Base-by-base conservation (phyloP, 2,797 vertebrate genomes). In the Rhynchonycteris naso region DNA sequence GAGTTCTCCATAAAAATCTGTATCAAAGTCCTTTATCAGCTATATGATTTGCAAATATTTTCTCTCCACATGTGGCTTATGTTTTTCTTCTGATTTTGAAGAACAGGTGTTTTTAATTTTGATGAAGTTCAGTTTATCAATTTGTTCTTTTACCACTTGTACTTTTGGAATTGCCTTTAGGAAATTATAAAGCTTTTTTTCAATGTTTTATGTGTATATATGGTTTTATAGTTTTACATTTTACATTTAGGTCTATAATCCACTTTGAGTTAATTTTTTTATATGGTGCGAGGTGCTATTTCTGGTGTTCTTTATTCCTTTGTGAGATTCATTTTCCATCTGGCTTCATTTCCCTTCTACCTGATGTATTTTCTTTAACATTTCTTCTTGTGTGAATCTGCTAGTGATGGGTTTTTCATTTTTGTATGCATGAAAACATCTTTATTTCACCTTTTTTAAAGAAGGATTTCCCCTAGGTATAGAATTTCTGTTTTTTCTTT, bases 301-400 rank as follows among this genome's bases (percentile, higher is more conserved):
- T 86, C 58, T 95, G 86, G 22, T 78, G 30, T 24, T 93, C 33
- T 52, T 68, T 30, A 19, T 66, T 81, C n/a, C 24, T 65, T 93
- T 71, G 33, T 71, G 24, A 90, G 21, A 66, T 90, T 79, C 35
- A 18, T 93, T 93, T 83, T 79, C 71, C 65, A 74, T 93, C 52
- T 89, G 66, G 52, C 35, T 96, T 92, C 65, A 85, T 84, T 94
- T 92, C 68, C 52, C 19, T 85, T 56, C 56, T 90, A 38, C 26
- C 47, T 61, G 38, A 88, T 91, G n/a, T 58, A 56, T 13, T 83
- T 87, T 38, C 19, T 14, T 58, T 56, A 86, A 90, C 47, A 65
- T 86, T 94, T 96, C 33, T 78, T 71, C 54, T 87, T 43, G 33
- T 72, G 5, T n/a, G 8, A 28, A 52, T 82, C 63, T 83, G 76